Evolutionary conservation across 2,888 invertebrate species (phyloP).

Genomic region (Dione vanillae): DNA sequence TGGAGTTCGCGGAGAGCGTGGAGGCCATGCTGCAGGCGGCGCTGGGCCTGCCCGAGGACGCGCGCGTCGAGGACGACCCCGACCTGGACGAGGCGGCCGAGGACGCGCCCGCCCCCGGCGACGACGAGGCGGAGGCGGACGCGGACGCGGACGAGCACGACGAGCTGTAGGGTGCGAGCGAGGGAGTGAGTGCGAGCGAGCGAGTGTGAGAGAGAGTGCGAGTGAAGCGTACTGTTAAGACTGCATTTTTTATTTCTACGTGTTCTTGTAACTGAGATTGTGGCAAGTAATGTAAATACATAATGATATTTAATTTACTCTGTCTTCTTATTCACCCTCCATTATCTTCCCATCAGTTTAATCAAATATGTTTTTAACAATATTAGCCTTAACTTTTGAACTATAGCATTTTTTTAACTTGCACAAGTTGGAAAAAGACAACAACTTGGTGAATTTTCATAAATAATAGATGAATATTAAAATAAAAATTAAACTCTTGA

Average conservation of each 20-base stretch:
- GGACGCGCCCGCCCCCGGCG: constrained; percentile 37
- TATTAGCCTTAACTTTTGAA: too few relatives aligned
- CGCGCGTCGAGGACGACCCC: constrained; percentile 49
- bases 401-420: too few relatives aligned
- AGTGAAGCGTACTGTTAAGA: constrained; percentile 37
- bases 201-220: constrained; percentile 41
- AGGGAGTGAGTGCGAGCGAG: constrained; percentile 42
- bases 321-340: constrained; percentile 22
- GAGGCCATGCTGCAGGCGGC: constrained; percentile 94
- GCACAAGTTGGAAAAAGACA: too few relatives aligned
- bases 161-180: constrained; percentile 59
- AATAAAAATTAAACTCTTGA: too few relatives aligned
- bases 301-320: constrained; percentile 43
- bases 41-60: constrained; percentile 87
- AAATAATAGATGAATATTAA: too few relatives aligned
- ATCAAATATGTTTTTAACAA: background rate
- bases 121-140: constrained; percentile 45
- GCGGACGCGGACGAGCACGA: constrained; percentile 64
- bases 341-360: background rate
- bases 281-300: constrained; percentile 48
- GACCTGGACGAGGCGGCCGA: constrained; percentile 47
- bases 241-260: constrained; percentile 43
- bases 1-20: constrained; percentile 94
- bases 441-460: too few relatives aligned
- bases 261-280: constrained; percentile 37